Percentiles rank a stretch among this genome's conserved stretches.
Conservation (phyloP, 35 echinoderm and acorn worm genomes). For the Ophiothrix spiculata region DNA sequence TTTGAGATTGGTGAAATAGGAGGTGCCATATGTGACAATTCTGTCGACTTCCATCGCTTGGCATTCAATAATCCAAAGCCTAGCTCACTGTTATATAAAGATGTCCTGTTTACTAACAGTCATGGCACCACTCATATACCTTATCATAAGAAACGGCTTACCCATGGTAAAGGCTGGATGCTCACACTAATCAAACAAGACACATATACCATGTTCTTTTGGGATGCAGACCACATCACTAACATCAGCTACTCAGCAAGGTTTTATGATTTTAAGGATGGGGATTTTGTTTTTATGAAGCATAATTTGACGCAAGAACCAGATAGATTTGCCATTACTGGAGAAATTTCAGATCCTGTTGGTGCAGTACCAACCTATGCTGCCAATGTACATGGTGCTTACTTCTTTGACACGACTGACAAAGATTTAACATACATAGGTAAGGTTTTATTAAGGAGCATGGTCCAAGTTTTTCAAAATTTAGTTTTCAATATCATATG, state of each 20-base stretch:
- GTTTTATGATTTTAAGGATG: slow-evolving; percentile 80
- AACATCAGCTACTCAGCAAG: slow-evolving; percentile 76
- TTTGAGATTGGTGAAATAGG: slow-evolving; percentile 10
- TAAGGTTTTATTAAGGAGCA: no score
- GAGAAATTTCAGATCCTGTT: slow-evolving; percentile 31
- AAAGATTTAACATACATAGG: no score
- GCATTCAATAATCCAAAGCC: slow-evolving; percentile 64
- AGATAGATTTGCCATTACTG: slow-evolving; percentile 60
- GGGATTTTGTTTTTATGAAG: slow-evolving; percentile 65
- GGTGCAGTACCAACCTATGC: slow-evolving; percentile 44
- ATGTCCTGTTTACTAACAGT: slow-evolving; percentile 56
- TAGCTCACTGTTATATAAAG: slow-evolving; percentile 73
- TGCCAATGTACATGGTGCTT: slow-evolving; percentile 62
- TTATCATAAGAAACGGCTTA: slow-evolving; percentile 77
- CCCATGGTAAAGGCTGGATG: slow-evolving; percentile 86
- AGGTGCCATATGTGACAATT: slow-evolving; percentile 77
- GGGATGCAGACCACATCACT: slow-evolving; percentile 84
- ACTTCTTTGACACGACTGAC: no score
- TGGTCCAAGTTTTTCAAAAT: no score
- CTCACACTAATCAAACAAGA: slow-evolving; percentile 72
- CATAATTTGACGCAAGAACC: slow-evolving; percentile 90
- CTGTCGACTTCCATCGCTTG: slow-evolving; percentile 70
- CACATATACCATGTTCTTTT: slow-evolving; percentile 61
- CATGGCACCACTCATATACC: slow-evolving; percentile 48
- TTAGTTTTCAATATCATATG: no score